Conservation (phyloP, 2,888 invertebrate species). For the Hyles lineata region DNA sequence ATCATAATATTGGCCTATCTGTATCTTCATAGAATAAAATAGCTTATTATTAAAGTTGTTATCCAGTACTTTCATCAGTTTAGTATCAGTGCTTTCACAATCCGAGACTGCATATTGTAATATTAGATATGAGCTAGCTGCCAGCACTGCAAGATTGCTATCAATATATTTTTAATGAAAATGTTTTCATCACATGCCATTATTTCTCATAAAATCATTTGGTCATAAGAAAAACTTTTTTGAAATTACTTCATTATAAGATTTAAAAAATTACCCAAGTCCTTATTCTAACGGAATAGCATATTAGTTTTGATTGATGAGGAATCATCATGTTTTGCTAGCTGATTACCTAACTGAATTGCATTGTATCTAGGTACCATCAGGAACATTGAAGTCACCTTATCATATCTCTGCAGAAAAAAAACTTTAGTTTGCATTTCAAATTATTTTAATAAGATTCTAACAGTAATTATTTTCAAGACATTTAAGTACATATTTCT, state of each 20-base stretch:
- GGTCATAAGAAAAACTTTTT: too few relatives aligned
- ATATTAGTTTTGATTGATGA: too few relatives aligned
- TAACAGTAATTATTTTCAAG: neutral
- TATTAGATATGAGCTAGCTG: neutral
- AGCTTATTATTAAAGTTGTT: conserved; percentile 8
- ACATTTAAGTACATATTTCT: neutral
- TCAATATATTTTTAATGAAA: neutral
- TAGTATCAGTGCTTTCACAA: conserved; percentile 6
- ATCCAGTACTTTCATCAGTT: conserved; percentile 17
- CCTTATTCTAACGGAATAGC: too few relatives aligned
- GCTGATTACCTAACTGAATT: too few relatives aligned
- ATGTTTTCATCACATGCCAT: neutral
- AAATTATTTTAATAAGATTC: neutral
- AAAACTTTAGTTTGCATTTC: neutral
- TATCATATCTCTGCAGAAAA: neutral
- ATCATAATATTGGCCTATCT: neutral
- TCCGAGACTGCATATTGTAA: neutral
- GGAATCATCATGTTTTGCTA: too few relatives aligned
- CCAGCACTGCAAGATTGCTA: neutral
- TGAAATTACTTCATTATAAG: too few relatives aligned
- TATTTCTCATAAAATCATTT: too few relatives aligned
- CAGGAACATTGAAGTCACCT: too few relatives aligned
- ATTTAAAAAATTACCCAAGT: too few relatives aligned
- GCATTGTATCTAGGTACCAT: too few relatives aligned
- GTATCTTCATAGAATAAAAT: neutral